phyloP scores from a whole-genome alignment of 1,140 invertebrate species.

The Drusus annulatus region DNA sequence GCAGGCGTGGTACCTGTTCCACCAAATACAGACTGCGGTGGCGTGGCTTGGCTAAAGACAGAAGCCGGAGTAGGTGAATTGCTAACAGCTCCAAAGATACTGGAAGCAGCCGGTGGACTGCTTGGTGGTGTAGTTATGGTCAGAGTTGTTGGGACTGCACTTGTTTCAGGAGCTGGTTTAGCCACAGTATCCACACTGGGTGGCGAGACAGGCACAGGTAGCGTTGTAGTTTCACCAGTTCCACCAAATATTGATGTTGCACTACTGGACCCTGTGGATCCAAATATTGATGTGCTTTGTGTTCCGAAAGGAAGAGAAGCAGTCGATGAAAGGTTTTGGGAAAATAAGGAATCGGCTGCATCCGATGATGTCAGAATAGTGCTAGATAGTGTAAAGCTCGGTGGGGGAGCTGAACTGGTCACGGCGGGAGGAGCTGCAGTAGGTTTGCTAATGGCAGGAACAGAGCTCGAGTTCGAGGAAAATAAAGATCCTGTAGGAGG shows the following conservation, averaged over 20 bases:
- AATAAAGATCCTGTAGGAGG: background rate
- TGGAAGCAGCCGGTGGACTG: conserved; percentile 1
- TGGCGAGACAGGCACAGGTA: background rate
- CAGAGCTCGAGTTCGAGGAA: background rate
- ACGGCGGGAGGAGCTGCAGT: background rate
- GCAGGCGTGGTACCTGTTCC: background rate
- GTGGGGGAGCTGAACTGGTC: background rate
- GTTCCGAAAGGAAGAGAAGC: conserved; percentile 17
- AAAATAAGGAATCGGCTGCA: background rate
- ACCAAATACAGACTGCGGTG: background rate
- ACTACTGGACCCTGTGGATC: background rate
- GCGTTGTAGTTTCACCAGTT: conserved; percentile 9
- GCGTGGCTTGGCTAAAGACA: conserved; percentile 23
- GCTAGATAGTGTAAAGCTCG: conserved; percentile 1
- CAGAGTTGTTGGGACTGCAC: background rate
- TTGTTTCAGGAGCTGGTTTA: background rate
- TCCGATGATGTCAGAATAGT: background rate
- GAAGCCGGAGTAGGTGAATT: conserved; percentile 29
- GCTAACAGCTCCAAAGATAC: conserved; percentile 5
- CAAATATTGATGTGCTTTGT: conserved; percentile 36
- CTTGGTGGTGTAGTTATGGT: background rate
- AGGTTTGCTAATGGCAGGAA: conserved; percentile 15
- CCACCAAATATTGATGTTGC: conserved; percentile 34
- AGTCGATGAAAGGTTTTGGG: conserved; percentile 4
- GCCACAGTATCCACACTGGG: background rate